Evolutionary conservation across 2,888 invertebrate species (phyloP), one percentile per base, ranked within the genome.

Genomic region (Eumerus sabulonum): DNA sequence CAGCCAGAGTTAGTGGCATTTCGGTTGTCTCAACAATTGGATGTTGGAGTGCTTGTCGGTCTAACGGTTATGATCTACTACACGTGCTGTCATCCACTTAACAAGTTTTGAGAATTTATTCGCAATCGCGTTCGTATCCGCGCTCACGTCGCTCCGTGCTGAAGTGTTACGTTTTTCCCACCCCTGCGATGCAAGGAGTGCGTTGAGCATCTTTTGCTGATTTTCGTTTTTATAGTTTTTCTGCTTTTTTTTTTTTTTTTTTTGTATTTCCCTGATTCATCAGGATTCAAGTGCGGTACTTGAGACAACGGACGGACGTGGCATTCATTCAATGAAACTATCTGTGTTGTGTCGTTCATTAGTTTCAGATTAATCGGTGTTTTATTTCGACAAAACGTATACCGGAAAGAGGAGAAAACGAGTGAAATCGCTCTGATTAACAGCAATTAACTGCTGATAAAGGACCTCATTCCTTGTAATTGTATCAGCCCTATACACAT

Each of bases 21-120:
- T 81, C 76, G 81, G 72, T 81, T 68, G 76, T 72, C 76, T 71
- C 50, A 62, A 76, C 71, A 68, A 71, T 72, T 76, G 76, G 81
- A 76, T 72, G 76, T 64, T 68, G 68, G 76, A 68, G 67, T 72
- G n/a, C 57, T 77, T 76, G 63, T 77, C 81, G 72, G 72, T 64
- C 57, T 76, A 44, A 72, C 76, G 72, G 64, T 44, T 64, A 72
- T 40, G 59, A 59, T 67, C 51, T 68, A 9, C 68, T 71, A 67
- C 81, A 81, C 81, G 81, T 81, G 81, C 36, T 76, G 60, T 54
- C 9, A 1, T 54, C 27, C 48, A 50, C 27, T 64, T 36, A 35
- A 54, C 17, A 56, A 59, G 27, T 27, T 27, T 27, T 27, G 7
- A 27, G 7, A 27, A 2, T 4, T 27, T 27, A 27, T 27, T 27